These are phyloP conservation scores for Chelon labrosus DNA, from an alignment of 2,797 vertebrate species.

Conservation along the genomic window DNA sequence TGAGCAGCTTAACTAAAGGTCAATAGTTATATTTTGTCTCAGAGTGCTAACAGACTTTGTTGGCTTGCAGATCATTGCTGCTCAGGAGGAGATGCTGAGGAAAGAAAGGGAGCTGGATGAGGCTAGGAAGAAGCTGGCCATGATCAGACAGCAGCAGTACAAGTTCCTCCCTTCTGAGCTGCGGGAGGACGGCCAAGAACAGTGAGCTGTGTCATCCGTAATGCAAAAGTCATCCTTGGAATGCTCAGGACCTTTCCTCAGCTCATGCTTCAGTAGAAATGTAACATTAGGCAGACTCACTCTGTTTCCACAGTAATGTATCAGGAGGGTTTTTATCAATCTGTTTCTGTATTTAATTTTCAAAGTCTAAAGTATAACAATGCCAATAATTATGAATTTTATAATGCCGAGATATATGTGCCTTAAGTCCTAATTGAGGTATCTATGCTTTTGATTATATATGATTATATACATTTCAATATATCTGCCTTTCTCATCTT, in stretches of 20 bases:
- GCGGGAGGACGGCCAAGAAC: conserved; percentile 91
- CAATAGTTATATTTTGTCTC: neutral
- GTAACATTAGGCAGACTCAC: conserved; percentile 58
- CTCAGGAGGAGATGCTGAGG: conserved; percentile 98
- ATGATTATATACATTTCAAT: conserved; percentile 56
- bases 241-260: conserved; percentile 57
- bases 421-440: conserved; percentile 50
- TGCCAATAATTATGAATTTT: conserved; percentile 58
- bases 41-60: neutral
- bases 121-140: conserved; percentile 94
- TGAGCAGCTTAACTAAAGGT: neutral
- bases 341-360: conserved; percentile 47
- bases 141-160: conserved; percentile 97
- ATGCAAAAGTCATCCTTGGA: conserved; percentile 39
- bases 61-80: conserved; percentile 92
- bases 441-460: conserved; percentile 67
- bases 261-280: conserved; percentile 50
- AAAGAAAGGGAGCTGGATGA: conserved; percentile 96
- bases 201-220: conserved; percentile 67
- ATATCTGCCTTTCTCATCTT: conserved; percentile 37
- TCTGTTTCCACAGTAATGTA: conserved; percentile 52
- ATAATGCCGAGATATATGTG: conserved; percentile 60
- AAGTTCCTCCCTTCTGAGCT: conserved; percentile 97
- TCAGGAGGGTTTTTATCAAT: conserved; percentile 67
- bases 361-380: conserved; percentile 45